These are phyloP conservation scores for Plemyria rubiginata DNA, from an alignment of 2,888 invertebrate species.

Conservation along the genomic window DNA sequence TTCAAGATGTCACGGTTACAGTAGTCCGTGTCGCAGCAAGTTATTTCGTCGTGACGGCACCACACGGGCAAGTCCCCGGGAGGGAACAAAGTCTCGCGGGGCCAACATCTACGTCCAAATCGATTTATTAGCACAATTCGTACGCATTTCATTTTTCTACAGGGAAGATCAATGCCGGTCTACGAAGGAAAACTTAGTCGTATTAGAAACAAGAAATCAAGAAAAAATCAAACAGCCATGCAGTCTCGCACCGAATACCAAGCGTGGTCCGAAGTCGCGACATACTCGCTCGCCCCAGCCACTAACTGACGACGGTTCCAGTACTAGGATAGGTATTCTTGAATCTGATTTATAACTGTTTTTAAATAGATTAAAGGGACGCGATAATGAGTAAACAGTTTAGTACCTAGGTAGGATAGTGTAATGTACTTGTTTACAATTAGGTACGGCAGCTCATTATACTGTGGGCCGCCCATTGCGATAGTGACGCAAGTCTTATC, in stretches of 20 bases:
- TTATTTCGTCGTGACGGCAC: slow-evolving; percentile 82
- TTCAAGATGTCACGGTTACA: slow-evolving; percentile 82
- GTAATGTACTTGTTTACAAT: slow-evolving; percentile 13
- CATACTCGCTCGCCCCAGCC: slow-evolving; percentile 24
- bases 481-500: slow-evolving; percentile 35
- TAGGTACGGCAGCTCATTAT: slow-evolving; percentile 27
- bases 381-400: too few relatives aligned
- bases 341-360: neutral
- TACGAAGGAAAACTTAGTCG: slow-evolving; percentile 69
- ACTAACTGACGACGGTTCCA: slow-evolving; percentile 2
- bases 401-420: neutral
- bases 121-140: slow-evolving; percentile 54
- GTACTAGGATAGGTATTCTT: neutral
- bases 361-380: neutral
- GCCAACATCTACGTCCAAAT: slow-evolving; percentile 86
- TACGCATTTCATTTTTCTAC: slow-evolving; percentile 44
- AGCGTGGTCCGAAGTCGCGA: slow-evolving; percentile 48
- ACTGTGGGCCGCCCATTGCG: slow-evolving; percentile 16
- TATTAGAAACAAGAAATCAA: slow-evolving; percentile 66
- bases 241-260: slow-evolving; percentile 70
- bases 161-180: slow-evolving; percentile 80
- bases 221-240: slow-evolving; percentile 67
- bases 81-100: slow-evolving; percentile 84
- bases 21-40: slow-evolving; percentile 89
- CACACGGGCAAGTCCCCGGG: slow-evolving; percentile 85